Base-by-base conservation (phyloP, 2,888 invertebrate genomes). In the Rhorus exstirpatorius region DNA sequence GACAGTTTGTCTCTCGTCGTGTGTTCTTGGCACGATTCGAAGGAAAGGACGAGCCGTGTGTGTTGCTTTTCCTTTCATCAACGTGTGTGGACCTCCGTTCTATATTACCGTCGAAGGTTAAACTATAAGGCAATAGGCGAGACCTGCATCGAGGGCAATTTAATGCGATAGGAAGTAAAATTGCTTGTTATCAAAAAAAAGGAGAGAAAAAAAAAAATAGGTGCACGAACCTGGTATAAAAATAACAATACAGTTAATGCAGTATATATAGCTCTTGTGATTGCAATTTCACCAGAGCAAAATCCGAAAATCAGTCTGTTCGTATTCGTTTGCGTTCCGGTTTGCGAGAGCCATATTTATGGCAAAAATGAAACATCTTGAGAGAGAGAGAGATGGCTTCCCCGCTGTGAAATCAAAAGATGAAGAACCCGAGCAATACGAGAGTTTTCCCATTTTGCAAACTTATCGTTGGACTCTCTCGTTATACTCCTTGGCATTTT, bases 11-110 rank as follows among this genome's bases (percentile, higher is more conserved):
- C 65, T 51, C 70, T 65, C 70, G 70, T 65, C 70, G 70, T 38
- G 75, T 70, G 82, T 79, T 82, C 82, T 82, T 82, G 82, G 82
- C 82, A 82, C 82, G 74, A 82, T 82, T 82, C 60, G 63, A 65
- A 51, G 38, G 77, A 82, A 79, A 82, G 78, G 74, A 81, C 81
- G 72, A 81, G 46, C 46, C 41, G 51, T 46, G 8, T 65, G 12
- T 17, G 41, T 35, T 51, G 77, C 60, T 79, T 53, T 79, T 82
- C 70, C 65, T 58, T 82, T 82, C 70, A 65, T 82, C 70, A 65
- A 74, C 68, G 49, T 75, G 49, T 61, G 49, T 75, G 49, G 19
- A 55, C 26, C 58, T 58, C 55, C 82, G 63, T 49, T 51, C n/a
- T 12, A 55, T 53, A 41, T 68, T 67, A 72, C 35, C 51, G 17